phyloP scores from a whole-genome alignment of 2,888 invertebrate species.

The Mesorhabditis belari region DNA sequence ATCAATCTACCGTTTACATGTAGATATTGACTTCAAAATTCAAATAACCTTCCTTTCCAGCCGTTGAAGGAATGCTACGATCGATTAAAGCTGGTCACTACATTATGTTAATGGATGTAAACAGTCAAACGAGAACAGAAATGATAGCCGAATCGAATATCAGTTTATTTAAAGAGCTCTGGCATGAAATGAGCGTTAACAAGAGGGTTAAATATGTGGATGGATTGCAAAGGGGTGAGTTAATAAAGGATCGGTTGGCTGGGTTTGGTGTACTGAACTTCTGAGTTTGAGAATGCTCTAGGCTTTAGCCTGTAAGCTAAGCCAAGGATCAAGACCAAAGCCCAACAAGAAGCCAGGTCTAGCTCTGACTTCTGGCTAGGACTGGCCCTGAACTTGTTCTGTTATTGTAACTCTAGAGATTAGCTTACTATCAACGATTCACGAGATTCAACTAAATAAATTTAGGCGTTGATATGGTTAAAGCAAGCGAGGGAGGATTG shows the following conservation, averaged over 20 bases:
- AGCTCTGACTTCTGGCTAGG: too few species aligned
- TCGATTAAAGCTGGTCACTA: conserved; percentile 29
- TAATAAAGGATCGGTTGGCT: too few species aligned
- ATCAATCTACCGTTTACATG: conserved; percentile 37
- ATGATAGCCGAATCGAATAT: conserved; percentile 35
- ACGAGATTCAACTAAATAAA: background rate
- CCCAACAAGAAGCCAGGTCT: too few species aligned
- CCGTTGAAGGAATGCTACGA: conserved; percentile 30
- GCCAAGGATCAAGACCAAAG: too few species aligned
- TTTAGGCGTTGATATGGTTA: conserved; percentile 26
- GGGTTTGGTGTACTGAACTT: too few species aligned
- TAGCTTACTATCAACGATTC: too few species aligned
- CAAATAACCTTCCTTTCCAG: conserved; percentile 11
- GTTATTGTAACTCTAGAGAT: too few species aligned
- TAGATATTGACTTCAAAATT: conserved; percentile 7
- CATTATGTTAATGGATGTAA: conserved; percentile 36
- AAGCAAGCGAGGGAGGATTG: conserved; percentile 18
- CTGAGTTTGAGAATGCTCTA: too few species aligned
- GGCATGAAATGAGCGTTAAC: conserved; percentile 37
- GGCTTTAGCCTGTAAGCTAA: too few species aligned
- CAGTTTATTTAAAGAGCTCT: conserved; percentile 27
- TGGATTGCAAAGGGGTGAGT: conserved; percentile 21
- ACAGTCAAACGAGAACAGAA: conserved; percentile 28
- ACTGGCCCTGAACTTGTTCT: too few species aligned
- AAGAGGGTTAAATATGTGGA: conserved; percentile 32